Evolutionary conservation across 2,113 vertebrate species (phyloP).

Genomic region (Myanophis thanlyinensis): DNA sequence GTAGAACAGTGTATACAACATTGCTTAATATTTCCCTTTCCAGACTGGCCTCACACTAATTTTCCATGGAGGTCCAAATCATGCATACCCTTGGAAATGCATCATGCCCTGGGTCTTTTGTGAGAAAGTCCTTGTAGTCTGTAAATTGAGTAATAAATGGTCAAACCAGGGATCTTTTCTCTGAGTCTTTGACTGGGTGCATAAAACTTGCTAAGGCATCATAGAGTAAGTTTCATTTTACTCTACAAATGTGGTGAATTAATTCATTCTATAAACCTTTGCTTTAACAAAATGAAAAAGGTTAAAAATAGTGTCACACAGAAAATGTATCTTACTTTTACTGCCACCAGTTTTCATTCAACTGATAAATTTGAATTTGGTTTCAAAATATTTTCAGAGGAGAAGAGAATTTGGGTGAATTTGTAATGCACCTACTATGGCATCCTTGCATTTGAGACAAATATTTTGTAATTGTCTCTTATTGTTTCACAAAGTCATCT

Average conservation of each 20-base stretch:
- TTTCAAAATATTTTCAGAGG: neutral
- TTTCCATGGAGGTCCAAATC: neutral
- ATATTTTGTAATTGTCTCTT: neutral
- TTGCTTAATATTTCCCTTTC: neutral
- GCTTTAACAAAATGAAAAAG: neutral
- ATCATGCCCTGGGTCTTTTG: neutral
- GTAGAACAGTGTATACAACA: neutral
- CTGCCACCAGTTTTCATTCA: neutral
- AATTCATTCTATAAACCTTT: neutral
- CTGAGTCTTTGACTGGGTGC: neutral
- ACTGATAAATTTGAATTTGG: neutral
- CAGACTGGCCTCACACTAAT: neutral
- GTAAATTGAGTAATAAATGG: neutral
- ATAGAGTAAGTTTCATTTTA: neutral
- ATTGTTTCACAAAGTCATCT: neutral
- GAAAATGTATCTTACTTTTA: neutral
- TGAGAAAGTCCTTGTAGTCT: neutral
- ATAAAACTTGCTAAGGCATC: neutral
- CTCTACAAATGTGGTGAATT: neutral
- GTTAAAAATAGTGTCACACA: neutral
- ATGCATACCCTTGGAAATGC: neutral
- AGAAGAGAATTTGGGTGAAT: neutral
- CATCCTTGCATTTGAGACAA: neutral
- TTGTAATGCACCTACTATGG: neutral
- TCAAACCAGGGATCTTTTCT: neutral